Percentiles rank a stretch among this genome's conserved stretches.
These are phyloP conservation scores for Polymixis flavicincta DNA, from an alignment of 2,888 invertebrate species.

Conservation along the genomic window DNA sequence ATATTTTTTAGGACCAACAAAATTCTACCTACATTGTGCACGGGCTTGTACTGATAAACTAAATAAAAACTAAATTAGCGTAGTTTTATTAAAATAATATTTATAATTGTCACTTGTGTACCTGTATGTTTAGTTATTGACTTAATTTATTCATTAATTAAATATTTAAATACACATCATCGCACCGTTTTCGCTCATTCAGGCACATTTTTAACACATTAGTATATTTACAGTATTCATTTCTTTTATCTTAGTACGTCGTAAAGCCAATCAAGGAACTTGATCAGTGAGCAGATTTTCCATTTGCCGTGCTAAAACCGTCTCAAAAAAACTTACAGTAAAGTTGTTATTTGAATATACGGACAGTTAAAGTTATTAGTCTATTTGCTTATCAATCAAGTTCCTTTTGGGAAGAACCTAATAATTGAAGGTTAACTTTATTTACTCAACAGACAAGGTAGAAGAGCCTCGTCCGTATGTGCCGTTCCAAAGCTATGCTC, in stretches of 20 bases:
- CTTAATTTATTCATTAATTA: conserved; percentile 31
- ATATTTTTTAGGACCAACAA: conserved; percentile 59
- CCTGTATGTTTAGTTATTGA: conserved; percentile 56
- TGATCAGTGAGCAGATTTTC: conserved; percentile 18
- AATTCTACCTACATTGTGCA: conserved; percentile 42
- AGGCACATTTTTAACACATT: conserved; percentile 36
- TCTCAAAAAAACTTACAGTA: background rate
- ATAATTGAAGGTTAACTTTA: background rate
- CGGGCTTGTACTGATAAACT: conserved; percentile 24
- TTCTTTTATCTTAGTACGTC: background rate
- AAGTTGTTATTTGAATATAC: background rate
- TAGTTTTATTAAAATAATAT: conserved; percentile 20
- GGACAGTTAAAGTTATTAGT: background rate
- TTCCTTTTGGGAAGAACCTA: background rate
- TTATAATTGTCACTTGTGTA: conserved; percentile 34
- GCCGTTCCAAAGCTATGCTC: conserved; percentile 88
- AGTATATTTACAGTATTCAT: conserved; percentile 4
- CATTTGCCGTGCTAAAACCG: rapidly evolving
- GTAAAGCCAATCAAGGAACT: background rate
- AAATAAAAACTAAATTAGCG: conserved; percentile 25
- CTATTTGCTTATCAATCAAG: conserved; percentile 12
- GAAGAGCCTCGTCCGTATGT: conserved; percentile 86
- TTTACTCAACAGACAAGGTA: conserved; percentile 80
- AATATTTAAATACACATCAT: conserved; percentile 28
- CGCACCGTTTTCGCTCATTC: conserved; percentile 39